Base-by-base conservation (phyloP, 2,888 invertebrate species). In the Pheosia tremula region DNA sequence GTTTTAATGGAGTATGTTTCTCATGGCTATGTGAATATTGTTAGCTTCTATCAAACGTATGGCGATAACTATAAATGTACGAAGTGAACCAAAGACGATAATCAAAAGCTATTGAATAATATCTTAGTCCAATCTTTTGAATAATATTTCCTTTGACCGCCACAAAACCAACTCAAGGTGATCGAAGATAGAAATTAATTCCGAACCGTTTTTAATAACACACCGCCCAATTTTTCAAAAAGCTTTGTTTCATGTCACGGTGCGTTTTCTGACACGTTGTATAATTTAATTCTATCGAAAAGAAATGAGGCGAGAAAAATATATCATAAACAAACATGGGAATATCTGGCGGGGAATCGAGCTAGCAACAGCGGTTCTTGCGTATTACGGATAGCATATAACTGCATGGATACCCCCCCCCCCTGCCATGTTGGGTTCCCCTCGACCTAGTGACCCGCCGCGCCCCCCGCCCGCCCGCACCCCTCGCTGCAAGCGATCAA, bases 371-470 rank as follows among this genome's bases (percentile, higher is more conserved):
- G 65, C 56, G 61, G 58, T 57, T 68, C 69, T 68, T 61, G 71
- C 73, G 69, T 72, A 66, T 69, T 59, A 72, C 53, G 56, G 58
- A 67, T 66, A 69, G 69, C 65, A 65, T 68, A 69, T 76, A 75
- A 68, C 68, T 71, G 76, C 74, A 75, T 57, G 60, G 62, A 24
- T 71, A 56, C 62, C 49, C 59, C 68, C 68, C 69, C 69, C 74
- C 70, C 65, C 61, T 72, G 69, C 24, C 24, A 24, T 67, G 63
- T 64, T 70, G 63, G 58, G 57, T 60, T 78, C 80, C 78, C 81
- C 79, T 80, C 87, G 89, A 89, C 90, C 90, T 74, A 88, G 85
- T 91, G 88, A 89, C 89, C 89, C 76, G 75, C 64, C 65, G 68
- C 73, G 67, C 73, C 76, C 79, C 68, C 69, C 72, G 62, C 62